Evolutionary conservation across 2,888 invertebrate genomes (phyloP).

Genomic region (Salpingus planirostris): DNA sequence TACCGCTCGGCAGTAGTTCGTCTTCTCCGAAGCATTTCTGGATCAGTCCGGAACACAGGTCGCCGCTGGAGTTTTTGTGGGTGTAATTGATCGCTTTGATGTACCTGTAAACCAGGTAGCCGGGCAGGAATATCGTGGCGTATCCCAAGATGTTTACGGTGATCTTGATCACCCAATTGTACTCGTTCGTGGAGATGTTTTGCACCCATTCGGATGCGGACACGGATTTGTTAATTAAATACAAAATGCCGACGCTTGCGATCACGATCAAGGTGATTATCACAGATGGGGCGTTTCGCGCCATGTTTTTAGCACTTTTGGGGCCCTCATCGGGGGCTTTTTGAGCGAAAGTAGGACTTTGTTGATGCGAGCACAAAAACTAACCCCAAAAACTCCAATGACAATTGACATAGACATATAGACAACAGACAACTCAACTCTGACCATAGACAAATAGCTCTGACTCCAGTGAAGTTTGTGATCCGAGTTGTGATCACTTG

Average conservation of each 20-base stretch:
- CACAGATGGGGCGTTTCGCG: slow-evolving; percentile 40
- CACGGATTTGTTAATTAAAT: slow-evolving; percentile 31
- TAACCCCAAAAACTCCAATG: no score
- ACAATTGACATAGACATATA: no score
- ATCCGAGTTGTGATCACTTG: no score
- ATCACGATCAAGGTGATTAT: slow-evolving; percentile 28
- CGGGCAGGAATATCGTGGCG: slow-evolving; percentile 79
- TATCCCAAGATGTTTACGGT: slow-evolving; percentile 79
- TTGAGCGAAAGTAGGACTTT: no score
- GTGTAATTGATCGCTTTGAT: slow-evolving; percentile 68
- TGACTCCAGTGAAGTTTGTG: no score
- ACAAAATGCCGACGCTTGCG: slow-evolving; percentile 19
- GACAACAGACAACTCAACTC: no score
- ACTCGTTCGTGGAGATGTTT: slow-evolving; percentile 43
- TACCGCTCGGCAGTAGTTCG: slow-evolving; percentile 36
- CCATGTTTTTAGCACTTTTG: slow-evolving; percentile 27
- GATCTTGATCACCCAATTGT: slow-evolving; percentile 69
- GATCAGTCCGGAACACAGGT: slow-evolving; percentile 40
- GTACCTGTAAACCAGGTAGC: slow-evolving; percentile 74
- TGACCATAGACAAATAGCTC: no score
- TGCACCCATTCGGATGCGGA: slow-evolving; percentile 36
- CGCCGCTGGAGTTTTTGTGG: slow-evolving; percentile 55
- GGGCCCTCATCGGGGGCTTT: no score
- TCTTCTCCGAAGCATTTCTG: slow-evolving; percentile 48
- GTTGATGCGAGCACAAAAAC: no score